phyloP scores from a whole-genome alignment of 2,797 vertebrate species.

The Eupleurogrammus muticus region DNA sequence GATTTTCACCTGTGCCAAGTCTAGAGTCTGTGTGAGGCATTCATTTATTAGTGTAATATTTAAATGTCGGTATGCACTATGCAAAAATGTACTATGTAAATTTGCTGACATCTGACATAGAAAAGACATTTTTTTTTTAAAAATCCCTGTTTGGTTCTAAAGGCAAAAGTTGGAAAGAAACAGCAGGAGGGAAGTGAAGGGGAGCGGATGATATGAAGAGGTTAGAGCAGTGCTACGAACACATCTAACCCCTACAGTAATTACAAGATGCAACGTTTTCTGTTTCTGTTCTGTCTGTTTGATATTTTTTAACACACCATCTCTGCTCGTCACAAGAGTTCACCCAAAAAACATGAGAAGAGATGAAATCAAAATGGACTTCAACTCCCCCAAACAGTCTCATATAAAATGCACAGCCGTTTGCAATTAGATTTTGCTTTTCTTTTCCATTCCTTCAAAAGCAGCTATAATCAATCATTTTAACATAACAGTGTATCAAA shows the following conservation, averaged over 20 bases:
- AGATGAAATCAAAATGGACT: conserved; percentile 1
- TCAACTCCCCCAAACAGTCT: neutral
- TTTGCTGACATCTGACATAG: neutral
- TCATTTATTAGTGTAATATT: conserved; percentile 8
- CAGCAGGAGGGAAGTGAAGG: too few species aligned
- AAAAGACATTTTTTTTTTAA: neutral
- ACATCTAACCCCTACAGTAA: neutral
- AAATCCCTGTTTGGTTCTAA: neutral
- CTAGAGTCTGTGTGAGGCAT: neutral
- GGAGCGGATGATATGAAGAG: too few species aligned
- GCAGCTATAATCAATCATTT: too few species aligned
- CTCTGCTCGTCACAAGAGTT: neutral
- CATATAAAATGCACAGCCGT: neutral
- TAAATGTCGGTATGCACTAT: neutral
- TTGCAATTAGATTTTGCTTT: neutral
- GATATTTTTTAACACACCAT: neutral
- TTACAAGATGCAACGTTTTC: neutral
- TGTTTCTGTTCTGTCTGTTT: neutral
- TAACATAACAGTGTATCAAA: too few species aligned
- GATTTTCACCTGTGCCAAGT: neutral
- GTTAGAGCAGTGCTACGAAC: too few species aligned
- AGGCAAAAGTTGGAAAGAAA: neutral
- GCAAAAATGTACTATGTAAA: neutral
- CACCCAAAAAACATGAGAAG: neutral
- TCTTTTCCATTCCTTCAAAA: neutral